These are phyloP conservation scores for Drosophila azteca DNA, from an alignment of 1,140 invertebrate species.

Conservation along the genomic window DNA sequence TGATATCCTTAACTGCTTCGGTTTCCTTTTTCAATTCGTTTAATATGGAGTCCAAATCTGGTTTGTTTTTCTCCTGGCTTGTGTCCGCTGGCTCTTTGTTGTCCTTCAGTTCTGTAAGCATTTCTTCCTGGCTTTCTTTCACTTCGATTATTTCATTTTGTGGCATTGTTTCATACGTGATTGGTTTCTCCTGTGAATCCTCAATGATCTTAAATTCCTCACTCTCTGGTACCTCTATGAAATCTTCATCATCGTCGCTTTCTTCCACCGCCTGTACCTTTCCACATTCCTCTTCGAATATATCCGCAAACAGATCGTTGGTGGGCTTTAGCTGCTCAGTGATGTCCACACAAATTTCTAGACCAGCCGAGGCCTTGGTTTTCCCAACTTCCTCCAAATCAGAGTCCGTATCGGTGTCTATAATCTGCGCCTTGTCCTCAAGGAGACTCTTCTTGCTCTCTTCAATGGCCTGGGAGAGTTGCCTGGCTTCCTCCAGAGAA, in stretches of 20 bases:
- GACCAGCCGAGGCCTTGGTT: conserved; percentile 27
- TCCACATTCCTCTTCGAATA: conserved; percentile 82
- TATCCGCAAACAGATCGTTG: conserved; percentile 89
- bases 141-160: conserved; percentile 27
- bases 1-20: conserved; percentile 51
- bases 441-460: conserved; percentile 26
- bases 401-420: conserved; percentile 24
- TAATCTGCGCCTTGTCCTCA: conserved; percentile 2
- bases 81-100: not conserved
- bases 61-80: not conserved
- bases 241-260: conserved; percentile 12
- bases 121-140: conserved; percentile 36
- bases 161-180: not conserved
- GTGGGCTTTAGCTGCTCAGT: conserved; percentile 71
- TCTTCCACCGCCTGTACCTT: conserved; percentile 1
- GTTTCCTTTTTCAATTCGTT: conserved; percentile 61
- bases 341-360: conserved; percentile 83
- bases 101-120: not conserved
- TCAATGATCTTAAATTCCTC: not conserved
- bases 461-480: conserved; percentile 43
- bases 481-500: conserved; percentile 52
- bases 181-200: not conserved
- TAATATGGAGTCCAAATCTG: conserved; percentile 48
- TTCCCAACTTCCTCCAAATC: conserved; percentile 39
- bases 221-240: conserved; percentile 28